Evolutionary conservation across 2,113 vertebrate genomes (phyloP).

Genomic region (Rousettus leschenaultii): DNA sequence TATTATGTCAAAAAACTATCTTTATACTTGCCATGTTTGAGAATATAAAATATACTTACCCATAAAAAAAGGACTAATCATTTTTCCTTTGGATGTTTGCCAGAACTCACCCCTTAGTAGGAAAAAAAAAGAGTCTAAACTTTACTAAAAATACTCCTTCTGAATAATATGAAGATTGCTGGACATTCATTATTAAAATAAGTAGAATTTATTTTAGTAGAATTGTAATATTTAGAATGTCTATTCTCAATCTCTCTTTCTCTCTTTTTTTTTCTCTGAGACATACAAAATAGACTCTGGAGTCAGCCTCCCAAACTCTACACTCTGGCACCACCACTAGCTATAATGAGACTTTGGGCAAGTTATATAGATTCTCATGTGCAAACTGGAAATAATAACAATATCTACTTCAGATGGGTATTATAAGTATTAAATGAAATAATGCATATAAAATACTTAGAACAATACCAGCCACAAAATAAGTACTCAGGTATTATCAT

Average conservation of each 20-base stretch:
- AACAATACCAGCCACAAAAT: background rate
- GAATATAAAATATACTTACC: background rate
- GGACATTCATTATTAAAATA: background rate
- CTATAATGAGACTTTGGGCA: background rate
- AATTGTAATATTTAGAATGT: background rate
- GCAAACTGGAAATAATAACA: background rate
- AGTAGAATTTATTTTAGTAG: background rate
- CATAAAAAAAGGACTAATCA: background rate
- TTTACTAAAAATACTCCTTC: background rate
- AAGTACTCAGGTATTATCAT: background rate
- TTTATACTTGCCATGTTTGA: background rate
- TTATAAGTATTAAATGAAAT: background rate
- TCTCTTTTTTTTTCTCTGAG: background rate
- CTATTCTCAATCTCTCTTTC: background rate
- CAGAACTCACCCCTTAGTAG: background rate
- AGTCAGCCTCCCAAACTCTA: background rate
- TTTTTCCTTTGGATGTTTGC: background rate
- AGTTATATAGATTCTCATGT: background rate
- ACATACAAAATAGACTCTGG: background rate
- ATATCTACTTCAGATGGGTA: background rate
- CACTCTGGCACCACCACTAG: background rate
- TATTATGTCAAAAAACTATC: background rate
- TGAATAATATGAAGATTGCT: background rate
- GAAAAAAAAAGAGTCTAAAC: background rate
- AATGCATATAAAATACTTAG: background rate